Base-by-base conservation (phyloP, 2,888 invertebrate genomes). In the Polylopha cassiicola region DNA sequence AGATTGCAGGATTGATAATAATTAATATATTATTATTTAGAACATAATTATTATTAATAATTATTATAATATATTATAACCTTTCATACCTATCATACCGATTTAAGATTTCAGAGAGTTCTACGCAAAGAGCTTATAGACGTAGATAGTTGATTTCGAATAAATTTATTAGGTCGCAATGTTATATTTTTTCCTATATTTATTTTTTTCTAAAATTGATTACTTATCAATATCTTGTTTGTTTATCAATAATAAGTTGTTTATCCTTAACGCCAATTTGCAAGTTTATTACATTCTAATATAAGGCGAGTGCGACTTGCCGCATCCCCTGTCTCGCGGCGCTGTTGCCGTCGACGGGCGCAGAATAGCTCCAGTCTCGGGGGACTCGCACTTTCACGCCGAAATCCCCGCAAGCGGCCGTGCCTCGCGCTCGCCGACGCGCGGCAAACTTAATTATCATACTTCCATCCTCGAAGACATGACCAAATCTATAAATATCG, bases 391-490 rank as follows among this genome's bases (percentile, higher is more conserved):
- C 68, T 77, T 63, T 65, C 65, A 65, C 64, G 62, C 57, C 57
- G 71, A 56, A 65, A 62, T 58, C 68, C 59, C 42, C 58, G 69
- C 48, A 71, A 53, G 54, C 67, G 75, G 77, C 70, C 66, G 79
- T 72, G 72, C 58, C 50, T 46, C 44, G 49, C 55, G 49, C 54
- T 46, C 48, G 42, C 44, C 44, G 34, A 43, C 39, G 48, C 50
- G 51, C 42, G 52, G 38, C 39, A 47, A 53, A 58, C 51, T 59
- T 58, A 49, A 44, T 24, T 46, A 47, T n/a, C n/a, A n/a, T n/a
- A n/a, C n/a, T n/a, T n/a, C n/a, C n/a, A n/a, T n/a, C n/a, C n/a
- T n/a, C n/a, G n/a, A n/a, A n/a, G n/a, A n/a, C n/a, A 76, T 79
- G 77, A 56, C 61, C 9, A 63, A 57, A 49, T 46, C 59, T 48